A percentile compares a stretch with the other conserved stretches of the same genome.
These are phyloP conservation scores for Deladenus siricidicola DNA, from an alignment of 2,888 invertebrate species.

Conservation along the genomic window DNA sequence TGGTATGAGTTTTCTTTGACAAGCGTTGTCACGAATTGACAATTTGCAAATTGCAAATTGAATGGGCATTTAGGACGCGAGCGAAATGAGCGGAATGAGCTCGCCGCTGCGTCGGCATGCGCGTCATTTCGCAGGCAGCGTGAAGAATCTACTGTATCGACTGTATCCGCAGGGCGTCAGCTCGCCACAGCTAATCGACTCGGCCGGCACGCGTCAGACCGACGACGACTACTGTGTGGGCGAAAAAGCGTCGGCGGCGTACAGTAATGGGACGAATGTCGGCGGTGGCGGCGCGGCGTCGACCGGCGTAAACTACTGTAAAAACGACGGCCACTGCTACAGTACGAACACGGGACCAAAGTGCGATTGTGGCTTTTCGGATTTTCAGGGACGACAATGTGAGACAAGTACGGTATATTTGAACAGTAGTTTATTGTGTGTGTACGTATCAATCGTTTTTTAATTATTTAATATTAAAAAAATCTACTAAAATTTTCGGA, in stretches of 20 bases:
- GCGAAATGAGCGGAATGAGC: slow-evolving; percentile 39
- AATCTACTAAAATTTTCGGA: too few relatives aligned
- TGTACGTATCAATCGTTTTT: too few relatives aligned
- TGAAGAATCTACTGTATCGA: slow-evolving; percentile 76
- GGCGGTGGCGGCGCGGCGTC: neutral
- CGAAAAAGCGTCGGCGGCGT: neutral
- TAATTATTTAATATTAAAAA: too few relatives aligned
- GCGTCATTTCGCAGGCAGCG: slow-evolving; percentile 62
- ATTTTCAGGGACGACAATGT: slow-evolving; percentile 86
- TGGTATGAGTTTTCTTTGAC: too few relatives aligned
- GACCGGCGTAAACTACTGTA: slow-evolving; percentile 60
- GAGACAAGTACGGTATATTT: too few relatives aligned
- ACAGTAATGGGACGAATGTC: neutral
- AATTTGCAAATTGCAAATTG: too few relatives aligned
- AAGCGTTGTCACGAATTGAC: too few relatives aligned
- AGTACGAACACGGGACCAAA: slow-evolving; percentile 81
- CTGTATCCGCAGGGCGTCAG: slow-evolving; percentile 68
- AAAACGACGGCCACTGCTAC: slow-evolving; percentile 88
- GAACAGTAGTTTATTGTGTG: too few relatives aligned
- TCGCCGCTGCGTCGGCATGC: slow-evolving; percentile 49
- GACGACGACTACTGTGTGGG: slow-evolving; percentile 62
- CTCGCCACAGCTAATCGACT: slow-evolving; percentile 69
- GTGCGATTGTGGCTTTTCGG: slow-evolving; percentile 85
- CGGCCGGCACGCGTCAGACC: slow-evolving; percentile 55
- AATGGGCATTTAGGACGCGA: slow-evolving; percentile 45